phyloP scores from a whole-genome alignment of 2,113 vertebrate species.

The Scalopus aquaticus region DNA sequence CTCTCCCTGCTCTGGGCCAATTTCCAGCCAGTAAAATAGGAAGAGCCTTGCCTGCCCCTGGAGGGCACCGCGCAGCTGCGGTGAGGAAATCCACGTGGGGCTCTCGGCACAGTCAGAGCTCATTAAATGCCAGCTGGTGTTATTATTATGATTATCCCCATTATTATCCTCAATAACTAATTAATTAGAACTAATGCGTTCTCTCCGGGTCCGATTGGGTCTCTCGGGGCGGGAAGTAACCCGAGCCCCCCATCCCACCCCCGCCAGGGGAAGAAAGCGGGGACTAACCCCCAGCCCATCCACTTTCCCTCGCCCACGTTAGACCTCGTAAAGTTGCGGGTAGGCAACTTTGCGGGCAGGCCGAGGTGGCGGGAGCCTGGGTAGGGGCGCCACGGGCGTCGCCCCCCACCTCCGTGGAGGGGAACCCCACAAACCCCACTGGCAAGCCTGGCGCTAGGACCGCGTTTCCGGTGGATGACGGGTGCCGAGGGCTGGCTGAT shows the following conservation, averaged over 20 bases:
- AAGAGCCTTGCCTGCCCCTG: background rate
- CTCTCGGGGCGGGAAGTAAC: background rate
- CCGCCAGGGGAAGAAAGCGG: too few relatives aligned
- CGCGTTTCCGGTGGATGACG: accelerated
- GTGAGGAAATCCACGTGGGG: slow-evolving; percentile 47
- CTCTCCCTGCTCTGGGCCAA: background rate
- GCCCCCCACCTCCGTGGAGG: too few relatives aligned
- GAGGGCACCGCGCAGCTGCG: background rate
- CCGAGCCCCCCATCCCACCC: background rate
- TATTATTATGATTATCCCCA: background rate
- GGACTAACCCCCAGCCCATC: background rate
- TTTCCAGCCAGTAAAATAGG: background rate
- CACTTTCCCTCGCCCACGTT: background rate
- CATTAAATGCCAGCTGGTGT: slow-evolving; percentile 35
- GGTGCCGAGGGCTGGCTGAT: accelerated
- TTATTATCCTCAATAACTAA: slow-evolving; percentile 48
- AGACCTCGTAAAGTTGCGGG: background rate
- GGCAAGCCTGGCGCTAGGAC: slow-evolving; percentile 29
- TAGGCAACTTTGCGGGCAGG: too few relatives aligned
- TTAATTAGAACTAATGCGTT: slow-evolving; percentile 53
- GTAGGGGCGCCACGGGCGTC: too few relatives aligned
- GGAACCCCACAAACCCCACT: background rate
- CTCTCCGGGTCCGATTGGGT: background rate
- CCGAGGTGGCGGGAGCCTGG: background rate
- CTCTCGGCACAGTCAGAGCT: background rate